Percentiles rank a stretch among this genome's conserved stretches.
phyloP scores from a whole-genome alignment of 1,140 invertebrate genomes.

The Colletes gigas region DNA sequence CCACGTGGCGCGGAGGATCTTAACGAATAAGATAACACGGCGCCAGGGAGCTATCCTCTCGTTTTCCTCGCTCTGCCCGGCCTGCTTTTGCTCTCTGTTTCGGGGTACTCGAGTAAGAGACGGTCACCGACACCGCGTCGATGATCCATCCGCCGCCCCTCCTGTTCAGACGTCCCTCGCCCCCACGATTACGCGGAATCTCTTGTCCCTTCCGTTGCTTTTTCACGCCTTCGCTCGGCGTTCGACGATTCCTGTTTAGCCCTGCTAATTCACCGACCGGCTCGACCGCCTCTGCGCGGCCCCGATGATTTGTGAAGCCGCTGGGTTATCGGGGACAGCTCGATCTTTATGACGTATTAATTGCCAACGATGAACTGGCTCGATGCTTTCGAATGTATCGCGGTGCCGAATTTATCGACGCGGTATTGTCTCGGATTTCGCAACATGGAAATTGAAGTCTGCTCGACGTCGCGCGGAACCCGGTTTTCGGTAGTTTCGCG shows the following conservation, averaged over 20 bases:
- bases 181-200: constrained; percentile 58
- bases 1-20: constrained; percentile 71
- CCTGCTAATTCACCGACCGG: constrained; percentile 11
- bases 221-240: constrained; percentile 31
- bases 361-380: background rate
- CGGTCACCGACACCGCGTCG: constrained; percentile 74
- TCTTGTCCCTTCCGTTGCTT: constrained; percentile 40
- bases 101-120: constrained; percentile 68
- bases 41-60: constrained; percentile 70
- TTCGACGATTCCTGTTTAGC: constrained; percentile 13
- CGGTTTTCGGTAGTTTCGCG: no score
- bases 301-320: background rate
- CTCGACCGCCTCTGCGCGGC: background rate
- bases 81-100: constrained; percentile 13
- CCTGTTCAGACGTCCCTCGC: constrained; percentile 28
- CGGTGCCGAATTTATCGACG: no score
- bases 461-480: no score
- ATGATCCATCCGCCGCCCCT: constrained; percentile 52
- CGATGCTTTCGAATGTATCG: no score
- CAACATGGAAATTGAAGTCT: no score
- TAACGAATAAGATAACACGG: constrained; percentile 78
- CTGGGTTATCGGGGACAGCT: constrained; percentile 10
- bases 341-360: constrained; percentile 23
- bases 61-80: background rate
- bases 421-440: no score